These are phyloP conservation scores for Perdita meconis DNA, from an alignment of 2,888 invertebrate species.

Conservation along the genomic window DNA sequence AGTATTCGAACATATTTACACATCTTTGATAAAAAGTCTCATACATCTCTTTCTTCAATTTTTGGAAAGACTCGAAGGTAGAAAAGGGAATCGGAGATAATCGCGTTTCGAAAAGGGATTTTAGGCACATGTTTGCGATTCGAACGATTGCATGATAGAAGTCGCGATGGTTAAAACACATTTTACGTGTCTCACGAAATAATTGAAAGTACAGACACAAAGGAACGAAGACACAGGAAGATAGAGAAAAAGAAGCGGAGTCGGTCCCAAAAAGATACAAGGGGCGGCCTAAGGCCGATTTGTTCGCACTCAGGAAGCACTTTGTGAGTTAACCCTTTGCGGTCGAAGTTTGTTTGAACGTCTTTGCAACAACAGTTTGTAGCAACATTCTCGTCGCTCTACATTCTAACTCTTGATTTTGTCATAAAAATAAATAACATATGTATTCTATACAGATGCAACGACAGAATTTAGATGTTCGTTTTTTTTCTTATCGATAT, in stretches of 20 bases:
- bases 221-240: conserved; percentile 50
- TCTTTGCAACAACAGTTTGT: too few relatives aligned
- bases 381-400: background rate
- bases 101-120: too few relatives aligned
- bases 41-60: conserved; percentile 34
- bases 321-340: conserved; percentile 51
- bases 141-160: conserved; percentile 61
- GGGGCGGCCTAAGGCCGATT: conserved; percentile 52
- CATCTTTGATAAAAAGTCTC: too few relatives aligned
- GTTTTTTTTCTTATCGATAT: background rate
- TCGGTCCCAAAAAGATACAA: conserved; percentile 41
- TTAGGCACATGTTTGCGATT: background rate
- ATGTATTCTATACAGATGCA: background rate
- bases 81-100: background rate
- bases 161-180: conserved; percentile 62
- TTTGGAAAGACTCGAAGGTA: background rate
- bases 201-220: conserved; percentile 53
- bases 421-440: conserved; percentile 23
- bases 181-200: conserved; percentile 55
- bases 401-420: background rate
- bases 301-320: conserved; percentile 55
- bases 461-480: conserved; percentile 2
- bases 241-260: conserved; percentile 57
- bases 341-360: conserved; percentile 47
- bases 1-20: too few relatives aligned